These are phyloP conservation scores for Hydractinia symbiolongicarpus DNA, from an alignment of 30 jellyfish, hydroid and myxozoan genomes.

Conservation along the genomic window DNA sequence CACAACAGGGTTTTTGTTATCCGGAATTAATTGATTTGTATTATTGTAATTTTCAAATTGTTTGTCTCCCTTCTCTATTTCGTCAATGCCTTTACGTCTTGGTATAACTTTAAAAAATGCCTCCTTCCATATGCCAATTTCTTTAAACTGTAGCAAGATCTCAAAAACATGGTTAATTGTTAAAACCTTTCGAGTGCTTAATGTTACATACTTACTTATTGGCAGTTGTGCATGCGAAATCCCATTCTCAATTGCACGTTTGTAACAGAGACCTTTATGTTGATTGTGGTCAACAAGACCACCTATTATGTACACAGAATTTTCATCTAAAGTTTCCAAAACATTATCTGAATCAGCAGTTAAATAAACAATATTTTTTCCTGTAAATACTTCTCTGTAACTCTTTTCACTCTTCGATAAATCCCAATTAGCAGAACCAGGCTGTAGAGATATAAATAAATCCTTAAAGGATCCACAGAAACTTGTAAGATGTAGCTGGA, in stretches of 20 bases:
- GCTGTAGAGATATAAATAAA: conserved; percentile 36
- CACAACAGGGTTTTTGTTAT: no score
- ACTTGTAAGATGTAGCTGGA: conserved; percentile 49
- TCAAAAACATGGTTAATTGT: conserved; percentile 92
- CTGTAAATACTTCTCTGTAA: conserved; percentile 43
- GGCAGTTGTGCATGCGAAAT: conserved; percentile 88
- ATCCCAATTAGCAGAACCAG: conserved; percentile 80
- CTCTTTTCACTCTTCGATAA: conserved; percentile 36
- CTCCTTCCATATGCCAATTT: conserved; percentile 64
- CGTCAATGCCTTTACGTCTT: conserved; percentile 67
- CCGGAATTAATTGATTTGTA: not conserved
- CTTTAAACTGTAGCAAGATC: conserved; percentile 51
- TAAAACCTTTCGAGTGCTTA: conserved; percentile 63
- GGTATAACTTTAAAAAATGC: conserved; percentile 84
- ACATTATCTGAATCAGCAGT: conserved; percentile 86
- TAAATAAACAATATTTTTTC: conserved; percentile 59
- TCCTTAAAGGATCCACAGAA: conserved; percentile 48
- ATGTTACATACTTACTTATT: conserved; percentile 59
- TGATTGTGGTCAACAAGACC: conserved; percentile 95
- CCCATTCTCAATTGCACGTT: conserved; percentile 58
- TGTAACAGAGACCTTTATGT: conserved; percentile 86
- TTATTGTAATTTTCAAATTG: not conserved
- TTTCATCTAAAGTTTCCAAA: conserved; percentile 55
- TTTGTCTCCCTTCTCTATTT: not conserved
- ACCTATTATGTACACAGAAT: conserved; percentile 73